Base-by-base conservation (phyloP, 2,113 vertebrate species). In the Hippocampus zosterae region DNA sequence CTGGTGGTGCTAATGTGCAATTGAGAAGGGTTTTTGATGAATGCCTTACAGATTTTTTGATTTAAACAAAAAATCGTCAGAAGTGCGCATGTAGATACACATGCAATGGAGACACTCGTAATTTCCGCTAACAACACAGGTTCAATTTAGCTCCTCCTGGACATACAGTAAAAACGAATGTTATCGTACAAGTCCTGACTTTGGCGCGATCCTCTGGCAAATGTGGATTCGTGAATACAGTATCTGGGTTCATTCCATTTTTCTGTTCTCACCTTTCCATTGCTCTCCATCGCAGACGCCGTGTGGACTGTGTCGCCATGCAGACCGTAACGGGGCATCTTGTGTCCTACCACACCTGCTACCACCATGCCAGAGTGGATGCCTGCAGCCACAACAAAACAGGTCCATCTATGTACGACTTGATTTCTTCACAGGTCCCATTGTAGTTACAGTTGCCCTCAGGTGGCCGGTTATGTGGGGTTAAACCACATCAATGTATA, bases 361-460 rank as follows among this genome's bases (percentile, higher is more conserved):
- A 92, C 90, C 11, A 92, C 90, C 91, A 92, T 93, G 37, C 91
- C 91, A 29, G 90, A 92, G 81, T 92, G 92, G 74, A 92, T 91
- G 23, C 91, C 92, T 93, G 71, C 72, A 68, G 70, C 18, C 65
- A 64, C 0, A 23, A 46, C 62, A 50, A 27, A 52, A 9, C 13
- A 53, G 29, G 23, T 27, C 55, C 55, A 57, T 57, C 12, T 15
- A 27, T 27, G 55, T 27, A 25, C 13, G 55, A 25, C 23, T 27
- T 57, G 55, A 23, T 21, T n/a, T 55, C 52, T 23, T 55, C 52
- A 23, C 52, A 55, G n/a, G 23, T 5, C 23, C 55, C 10, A 15
- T 27, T n/a, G 23, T 57, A n/a, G 10, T 57, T 7, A 15, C 10
- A 19, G 25, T 57, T 57, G 55, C 55, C 23, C 12, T 15, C 55